Percentiles rank a stretch among this genome's conserved stretches.
These are phyloP conservation scores for Cheirogaleus major DNA, from an alignment of 2,797 vertebrate genomes.

Conservation along the genomic window DNA sequence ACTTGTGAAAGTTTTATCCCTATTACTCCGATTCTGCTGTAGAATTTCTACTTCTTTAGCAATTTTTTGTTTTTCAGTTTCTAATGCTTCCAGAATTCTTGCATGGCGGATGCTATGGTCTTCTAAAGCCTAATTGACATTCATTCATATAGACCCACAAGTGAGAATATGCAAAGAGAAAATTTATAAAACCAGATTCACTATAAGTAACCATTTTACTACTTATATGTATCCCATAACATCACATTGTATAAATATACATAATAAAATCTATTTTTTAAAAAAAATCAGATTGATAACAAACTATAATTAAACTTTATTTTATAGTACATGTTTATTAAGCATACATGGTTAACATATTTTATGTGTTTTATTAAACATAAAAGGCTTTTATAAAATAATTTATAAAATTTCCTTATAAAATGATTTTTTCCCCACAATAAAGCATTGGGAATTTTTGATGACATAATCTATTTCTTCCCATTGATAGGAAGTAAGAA, in stretches of 20 bases:
- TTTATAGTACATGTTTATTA: neutral
- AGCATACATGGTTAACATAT: neutral
- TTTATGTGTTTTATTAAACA: neutral
- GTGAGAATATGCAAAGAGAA: neutral
- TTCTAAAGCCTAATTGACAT: constrained; percentile 89
- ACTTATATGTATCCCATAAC: neutral
- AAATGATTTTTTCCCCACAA: neutral
- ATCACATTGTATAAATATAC: neutral
- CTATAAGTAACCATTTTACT: neutral
- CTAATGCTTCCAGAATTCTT: constrained; percentile 95
- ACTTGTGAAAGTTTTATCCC: constrained; percentile 70
- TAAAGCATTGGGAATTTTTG: neutral
- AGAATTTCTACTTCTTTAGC: constrained; percentile 88
- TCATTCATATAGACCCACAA: neutral
- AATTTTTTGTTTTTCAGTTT: constrained; percentile 95
- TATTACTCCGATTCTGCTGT: constrained; percentile 78
- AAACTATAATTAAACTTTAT: neutral
- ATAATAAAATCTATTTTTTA: neutral
- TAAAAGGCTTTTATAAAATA: neutral
- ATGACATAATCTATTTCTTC: neutral
- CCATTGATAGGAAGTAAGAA: neutral
- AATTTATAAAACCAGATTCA: neutral
- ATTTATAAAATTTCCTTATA: neutral
- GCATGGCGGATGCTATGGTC: constrained; percentile 92
- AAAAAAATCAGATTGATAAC: neutral